phyloP scores from a whole-genome alignment of 37 sponge, comb jelly and placozoan species.

The Chondrosia reniformis region DNA sequence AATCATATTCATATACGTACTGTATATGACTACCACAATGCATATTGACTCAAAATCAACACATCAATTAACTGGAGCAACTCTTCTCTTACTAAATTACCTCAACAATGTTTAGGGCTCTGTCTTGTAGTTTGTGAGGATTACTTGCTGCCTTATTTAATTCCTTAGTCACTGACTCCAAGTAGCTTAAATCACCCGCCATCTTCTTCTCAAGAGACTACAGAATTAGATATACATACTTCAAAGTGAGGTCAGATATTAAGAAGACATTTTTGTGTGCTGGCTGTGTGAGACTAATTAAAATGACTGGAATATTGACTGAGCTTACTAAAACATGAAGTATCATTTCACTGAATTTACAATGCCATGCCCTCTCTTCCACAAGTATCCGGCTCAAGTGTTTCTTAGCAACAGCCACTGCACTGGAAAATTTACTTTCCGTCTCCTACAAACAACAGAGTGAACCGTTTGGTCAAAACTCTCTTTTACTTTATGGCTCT shows the following conservation, averaged over 20 bases:
- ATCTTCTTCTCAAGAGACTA: no score
- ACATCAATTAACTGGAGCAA: no score
- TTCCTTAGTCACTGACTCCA: no score
- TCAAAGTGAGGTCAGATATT: neutral
- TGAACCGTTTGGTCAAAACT: neutral
- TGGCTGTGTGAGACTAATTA: neutral
- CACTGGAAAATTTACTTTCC: constrained; percentile 27
- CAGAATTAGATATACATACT: no score
- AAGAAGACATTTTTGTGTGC: neutral
- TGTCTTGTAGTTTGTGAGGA: no score
- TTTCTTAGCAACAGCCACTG: neutral
- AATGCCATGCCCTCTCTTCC: constrained; percentile 65
- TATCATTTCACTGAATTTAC: constrained; percentile 47
- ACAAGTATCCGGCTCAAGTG: constrained; percentile 46
- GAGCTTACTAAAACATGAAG: constrained; percentile 45
- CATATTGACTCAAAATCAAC: no score
- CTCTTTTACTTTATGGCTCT: neutral
- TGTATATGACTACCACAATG: neutral
- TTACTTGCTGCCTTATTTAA: no score
- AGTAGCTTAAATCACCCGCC: no score
- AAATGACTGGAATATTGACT: neutral
- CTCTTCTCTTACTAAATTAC: no score
- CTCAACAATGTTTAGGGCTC: no score
- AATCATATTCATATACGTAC: no score
- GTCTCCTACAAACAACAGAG: constrained; percentile 56